A percentile compares a stretch with the other conserved stretches of the same genome.
These are phyloP conservation scores for Gambusia affinis DNA, from an alignment of 2,113 vertebrate species.

Conservation along the genomic window DNA sequence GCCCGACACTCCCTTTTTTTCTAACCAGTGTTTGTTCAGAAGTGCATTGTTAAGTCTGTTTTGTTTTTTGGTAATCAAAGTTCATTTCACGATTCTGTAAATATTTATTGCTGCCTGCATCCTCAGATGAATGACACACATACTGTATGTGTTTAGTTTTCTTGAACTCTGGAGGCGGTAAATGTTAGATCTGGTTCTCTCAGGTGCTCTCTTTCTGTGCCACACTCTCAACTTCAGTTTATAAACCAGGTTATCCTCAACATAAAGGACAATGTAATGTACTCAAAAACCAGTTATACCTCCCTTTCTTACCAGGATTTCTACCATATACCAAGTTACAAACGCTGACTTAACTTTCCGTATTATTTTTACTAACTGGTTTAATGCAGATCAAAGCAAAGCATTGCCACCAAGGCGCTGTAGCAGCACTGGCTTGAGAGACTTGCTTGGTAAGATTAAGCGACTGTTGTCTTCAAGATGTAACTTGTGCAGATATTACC, in stretches of 20 bases:
- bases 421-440: slow-evolving; percentile 34
- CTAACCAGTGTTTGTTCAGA: slow-evolving; percentile 53
- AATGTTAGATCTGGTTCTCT: slow-evolving; percentile 50
- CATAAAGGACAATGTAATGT: slow-evolving; percentile 1
- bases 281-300: slow-evolving; percentile 53
- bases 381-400: slow-evolving; percentile 27
- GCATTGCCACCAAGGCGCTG: slow-evolving; percentile 40
- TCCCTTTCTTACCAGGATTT: slow-evolving; percentile 68
- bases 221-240: slow-evolving; percentile 22
- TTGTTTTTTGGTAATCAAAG: slow-evolving; percentile 66
- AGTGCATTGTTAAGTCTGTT: slow-evolving; percentile 51
- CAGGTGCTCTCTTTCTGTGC: slow-evolving; percentile 56
- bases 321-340: slow-evolving; percentile 28
- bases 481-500: slow-evolving; percentile 27
- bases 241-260: slow-evolving; percentile 32
- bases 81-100: slow-evolving; percentile 40
- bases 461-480: slow-evolving; percentile 7
- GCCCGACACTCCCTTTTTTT: slow-evolving; percentile 28
- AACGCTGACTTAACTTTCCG: slow-evolving; percentile 46
- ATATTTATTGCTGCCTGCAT: slow-evolving; percentile 10
- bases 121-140: slow-evolving; percentile 20
- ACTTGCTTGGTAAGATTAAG: slow-evolving; percentile 11
- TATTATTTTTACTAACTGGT: slow-evolving; percentile 39
- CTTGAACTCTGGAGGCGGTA: slow-evolving; percentile 27
- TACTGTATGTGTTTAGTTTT: slow-evolving; percentile 11